Base-by-base conservation (phyloP, 2,113 vertebrate genomes). In the Vidua chalybeata region DNA sequence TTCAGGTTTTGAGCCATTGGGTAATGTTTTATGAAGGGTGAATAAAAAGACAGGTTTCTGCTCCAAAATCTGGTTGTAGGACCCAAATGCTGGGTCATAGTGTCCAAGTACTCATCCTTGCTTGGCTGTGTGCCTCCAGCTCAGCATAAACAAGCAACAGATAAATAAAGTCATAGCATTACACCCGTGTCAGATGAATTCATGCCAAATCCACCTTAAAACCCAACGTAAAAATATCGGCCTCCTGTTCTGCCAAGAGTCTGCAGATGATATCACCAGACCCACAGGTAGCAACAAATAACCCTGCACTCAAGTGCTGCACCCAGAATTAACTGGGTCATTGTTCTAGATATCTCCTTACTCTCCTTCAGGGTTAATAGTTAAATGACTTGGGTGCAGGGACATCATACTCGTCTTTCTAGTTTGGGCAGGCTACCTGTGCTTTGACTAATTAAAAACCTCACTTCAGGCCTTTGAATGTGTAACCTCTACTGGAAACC, bases 321-420 rank as follows among this genome's bases (percentile, higher is more conserved):
- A 22, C 0, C 19, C 55, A 71, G 82, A 92, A 93, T 90, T 96
- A 96, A 96, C 90, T 93, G 68, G 85, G 85, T 95, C 83, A 93
- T 94, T 96, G 93, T 95, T 94, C 85, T 54, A 87, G 66, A n/a
- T 84, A 94, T 90, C 93, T 94, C 64, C 85, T 86, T 84, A 56
- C 45, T 90, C 90, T 96, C 90, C 92, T 96, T 46, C 76, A 61
- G 92, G 88, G 93, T 96, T 97, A 94, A 94, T 84, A 92, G 94
- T 95, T 93, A 96, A 92, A 92, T 96, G 41, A 81, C 73, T 93
- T 59, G 56, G 41, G 61, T 39, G 76, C 86, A 89, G 92, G 88
- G 90, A 92, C 90, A 96, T 89, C 71, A 92, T 92, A 87, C 94
- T 92, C 0, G 67, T 92, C 93, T 96, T 89, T 97, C 94, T 97